Evolutionary conservation across 2,113 vertebrate species (phyloP).

Genomic region (Lontra canadensis): DNA sequence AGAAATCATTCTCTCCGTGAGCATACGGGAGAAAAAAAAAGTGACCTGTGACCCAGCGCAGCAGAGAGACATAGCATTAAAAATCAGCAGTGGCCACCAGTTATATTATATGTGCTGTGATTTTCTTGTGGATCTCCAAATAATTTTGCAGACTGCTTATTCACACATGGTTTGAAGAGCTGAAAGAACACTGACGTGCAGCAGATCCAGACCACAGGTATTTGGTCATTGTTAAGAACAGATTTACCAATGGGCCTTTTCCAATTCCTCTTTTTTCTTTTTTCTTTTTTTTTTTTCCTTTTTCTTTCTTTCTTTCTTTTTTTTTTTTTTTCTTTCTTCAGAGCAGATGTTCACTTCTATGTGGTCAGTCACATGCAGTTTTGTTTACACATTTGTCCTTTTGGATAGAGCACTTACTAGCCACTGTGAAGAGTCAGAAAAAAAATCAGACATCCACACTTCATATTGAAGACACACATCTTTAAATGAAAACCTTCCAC

Average conservation of each 20-base stretch:
- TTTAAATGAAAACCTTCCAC: not conserved
- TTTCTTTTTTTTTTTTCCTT: not conserved
- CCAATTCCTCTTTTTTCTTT: not conserved
- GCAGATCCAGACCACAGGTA: constrained; percentile 70
- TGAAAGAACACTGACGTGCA: not conserved
- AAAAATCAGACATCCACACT: constrained; percentile 29
- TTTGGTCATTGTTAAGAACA: constrained; percentile 50
- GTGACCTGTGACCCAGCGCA: not conserved
- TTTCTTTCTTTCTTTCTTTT: not conserved
- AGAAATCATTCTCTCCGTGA: not conserved
- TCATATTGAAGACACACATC: not conserved
- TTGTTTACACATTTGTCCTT: constrained; percentile 66
- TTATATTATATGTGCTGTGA: not conserved
- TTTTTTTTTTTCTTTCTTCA: not conserved
- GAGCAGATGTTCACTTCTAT: constrained; percentile 46
- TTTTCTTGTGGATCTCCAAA: not conserved
- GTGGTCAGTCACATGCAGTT: constrained; percentile 12
- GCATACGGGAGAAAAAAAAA: no score
- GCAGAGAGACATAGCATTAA: not conserved
- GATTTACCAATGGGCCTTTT: constrained; percentile 54
- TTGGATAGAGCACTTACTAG: not conserved
- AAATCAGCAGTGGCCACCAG: not conserved
- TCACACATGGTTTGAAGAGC: constrained; percentile 22
- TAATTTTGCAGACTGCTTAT: not conserved
- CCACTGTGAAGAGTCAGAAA: constrained; percentile 34